These are phyloP conservation scores for Epirrita christyi DNA, from an alignment of 2,888 invertebrate species.

Conservation along the genomic window DNA sequence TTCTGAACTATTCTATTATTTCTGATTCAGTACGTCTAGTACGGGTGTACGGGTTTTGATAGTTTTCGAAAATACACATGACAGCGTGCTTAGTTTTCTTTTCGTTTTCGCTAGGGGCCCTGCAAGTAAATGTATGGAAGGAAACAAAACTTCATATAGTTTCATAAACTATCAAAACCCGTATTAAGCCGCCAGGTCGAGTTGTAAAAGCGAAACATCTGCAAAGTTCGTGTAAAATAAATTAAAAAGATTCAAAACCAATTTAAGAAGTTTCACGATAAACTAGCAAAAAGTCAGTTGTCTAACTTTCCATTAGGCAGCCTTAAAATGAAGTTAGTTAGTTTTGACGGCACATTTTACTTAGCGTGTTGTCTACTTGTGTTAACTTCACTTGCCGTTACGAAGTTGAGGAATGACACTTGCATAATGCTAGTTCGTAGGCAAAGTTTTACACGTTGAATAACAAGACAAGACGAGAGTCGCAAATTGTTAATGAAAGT, in stretches of 20 bases:
- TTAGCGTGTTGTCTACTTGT: slow-evolving; percentile 40
- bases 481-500: too few relatives aligned
- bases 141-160: too few relatives aligned
- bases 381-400: slow-evolving; percentile 34
- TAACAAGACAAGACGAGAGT: slow-evolving; percentile 15
- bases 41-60: too few relatives aligned
- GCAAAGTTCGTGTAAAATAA: slow-evolving; percentile 27
- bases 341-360: slow-evolving; percentile 44
- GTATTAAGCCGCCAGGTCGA: slow-evolving; percentile 21
- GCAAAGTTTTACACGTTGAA: slow-evolving; percentile 31
- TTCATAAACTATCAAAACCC: too few relatives aligned
- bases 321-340: slow-evolving; percentile 39
- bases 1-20: too few relatives aligned
- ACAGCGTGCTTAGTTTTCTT: too few relatives aligned
- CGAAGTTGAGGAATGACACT: slow-evolving; percentile 41
- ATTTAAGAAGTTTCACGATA: slow-evolving; percentile 33
- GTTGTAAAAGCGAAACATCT: slow-evolving; percentile 20
- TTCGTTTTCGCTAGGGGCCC: too few relatives aligned
- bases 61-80: too few relatives aligned
- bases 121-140: too few relatives aligned
- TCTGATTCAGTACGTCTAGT: too few relatives aligned
- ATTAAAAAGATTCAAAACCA: slow-evolving; percentile 29
- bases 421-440: slow-evolving; percentile 36
- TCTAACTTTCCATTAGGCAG: slow-evolving; percentile 38
- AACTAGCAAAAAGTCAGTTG: slow-evolving; percentile 39